Base-by-base conservation (phyloP, 2,888 invertebrate species). In the Ganaspis brasiliensis region DNA sequence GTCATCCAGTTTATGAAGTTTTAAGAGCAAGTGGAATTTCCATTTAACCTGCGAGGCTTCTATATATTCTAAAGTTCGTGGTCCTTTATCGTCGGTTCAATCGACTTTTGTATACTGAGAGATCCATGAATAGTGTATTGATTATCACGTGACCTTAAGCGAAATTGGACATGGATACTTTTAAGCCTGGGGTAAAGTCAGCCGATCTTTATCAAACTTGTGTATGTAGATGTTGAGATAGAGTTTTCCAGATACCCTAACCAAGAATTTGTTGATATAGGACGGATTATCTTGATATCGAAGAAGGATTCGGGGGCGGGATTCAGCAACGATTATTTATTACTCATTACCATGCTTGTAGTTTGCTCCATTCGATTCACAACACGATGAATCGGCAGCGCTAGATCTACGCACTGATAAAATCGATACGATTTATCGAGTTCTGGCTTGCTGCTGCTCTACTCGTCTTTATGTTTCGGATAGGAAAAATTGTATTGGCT, bases 361-460 rank as follows among this genome's bases (percentile, higher is more conserved):
- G 83, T 80, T 80, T 79, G 80, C 81, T 75, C 61, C 76, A 70
- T 77, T 81, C 78, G 80, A 80, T 76, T 63, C 75, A 75, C 78
- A 56, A 70, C 73, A 75, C 75, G 72, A 74, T 75, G 83, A 87
- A 89, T 88, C 87, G 86, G 86, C 87, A 87, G 87, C 84, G 76
- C n/a, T n/a, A 61, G 79, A 86, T 82, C 83, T 67, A 70, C 59
- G 73, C 16, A 72, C 67, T 57, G 85, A 85, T 85, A 85, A 85
- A 82, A 83, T 82, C 77, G 79, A 83, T 83, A 85, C 87, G 86
- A 89, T 89, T 89, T 89, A 88, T 89, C 87, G 85, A 84, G 84
- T 83, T 78, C 82, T 79, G 77, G 74, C 77, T 67, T 59, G 67
- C 75, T 74, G 72, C 21, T 31, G n/a, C n/a, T n/a, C n/a, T n/a